These are phyloP conservation scores for Tuberolachnus salignus DNA, from an alignment of 2,888 invertebrate species.

Conservation along the genomic window DNA sequence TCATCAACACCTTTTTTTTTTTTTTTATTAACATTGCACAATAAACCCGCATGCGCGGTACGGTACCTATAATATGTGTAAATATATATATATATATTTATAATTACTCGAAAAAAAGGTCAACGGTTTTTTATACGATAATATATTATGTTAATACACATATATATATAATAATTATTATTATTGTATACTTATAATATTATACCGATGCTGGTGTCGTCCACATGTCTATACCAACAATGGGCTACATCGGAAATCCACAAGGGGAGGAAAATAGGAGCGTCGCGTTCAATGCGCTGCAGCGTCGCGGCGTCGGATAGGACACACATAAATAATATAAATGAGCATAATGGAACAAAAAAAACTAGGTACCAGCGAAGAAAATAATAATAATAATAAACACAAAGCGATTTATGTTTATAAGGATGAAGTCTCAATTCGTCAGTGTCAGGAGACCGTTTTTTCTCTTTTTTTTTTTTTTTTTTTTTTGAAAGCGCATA, in stretches of 20 bases:
- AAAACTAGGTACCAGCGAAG: slow-evolving; percentile 23
- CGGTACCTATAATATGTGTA: too few species aligned
- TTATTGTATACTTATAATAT: too few species aligned
- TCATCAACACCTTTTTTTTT: slow-evolving; percentile 42
- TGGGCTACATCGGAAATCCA: slow-evolving; percentile 44
- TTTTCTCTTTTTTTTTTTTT: slow-evolving; percentile 27
- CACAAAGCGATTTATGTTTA: slow-evolving; percentile 56
- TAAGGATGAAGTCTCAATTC: slow-evolving; percentile 54
- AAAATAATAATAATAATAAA: slow-evolving; percentile 49
- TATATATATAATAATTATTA: slow-evolving; percentile 2
- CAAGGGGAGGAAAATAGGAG: slow-evolving; percentile 40
- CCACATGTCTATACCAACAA: slow-evolving; percentile 41
- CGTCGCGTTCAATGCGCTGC: slow-evolving; percentile 22
- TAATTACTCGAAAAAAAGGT: slow-evolving; percentile 48
- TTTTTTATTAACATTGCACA: too few species aligned
- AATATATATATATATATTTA: too few species aligned
- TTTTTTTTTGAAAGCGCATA: too few species aligned
- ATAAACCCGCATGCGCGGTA: slow-evolving; percentile 53
- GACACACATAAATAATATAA: slow-evolving; percentile 52
- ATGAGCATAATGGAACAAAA: slow-evolving; percentile 52
- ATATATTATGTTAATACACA: neutral
- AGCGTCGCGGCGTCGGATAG: slow-evolving; percentile 5
- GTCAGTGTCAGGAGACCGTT: slow-evolving; percentile 53
- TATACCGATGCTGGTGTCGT: too few species aligned
- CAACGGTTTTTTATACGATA: slow-evolving; percentile 40